Evolutionary conservation across 2,797 vertebrate species (phyloP).

Genomic region (Tamandua tetradactyla): DNA sequence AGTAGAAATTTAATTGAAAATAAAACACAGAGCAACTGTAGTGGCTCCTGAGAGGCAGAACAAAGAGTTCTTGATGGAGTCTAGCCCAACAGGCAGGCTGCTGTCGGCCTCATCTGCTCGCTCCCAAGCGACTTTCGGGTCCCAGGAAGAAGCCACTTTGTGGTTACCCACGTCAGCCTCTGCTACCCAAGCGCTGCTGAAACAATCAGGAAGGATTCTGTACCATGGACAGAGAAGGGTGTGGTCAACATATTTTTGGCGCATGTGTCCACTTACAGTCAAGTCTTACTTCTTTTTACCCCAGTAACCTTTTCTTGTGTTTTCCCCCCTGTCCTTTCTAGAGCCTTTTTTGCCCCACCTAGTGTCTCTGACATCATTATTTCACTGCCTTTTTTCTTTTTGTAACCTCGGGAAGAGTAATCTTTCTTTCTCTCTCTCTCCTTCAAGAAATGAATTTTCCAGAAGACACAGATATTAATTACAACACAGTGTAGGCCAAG

Average conservation of each 20-base stretch:
- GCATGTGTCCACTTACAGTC: background rate
- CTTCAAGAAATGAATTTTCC: constrained; percentile 14
- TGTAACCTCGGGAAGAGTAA: background rate
- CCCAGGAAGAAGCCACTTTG: constrained; percentile 19
- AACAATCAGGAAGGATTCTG: constrained; percentile 77
- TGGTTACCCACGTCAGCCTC: constrained; percentile 55
- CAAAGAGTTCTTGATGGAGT: constrained; percentile 64
- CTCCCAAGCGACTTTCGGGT: background rate
- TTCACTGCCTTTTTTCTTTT: background rate
- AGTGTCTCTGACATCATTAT: background rate
- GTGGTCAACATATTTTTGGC: constrained; percentile 62
- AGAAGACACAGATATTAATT: constrained; percentile 29
- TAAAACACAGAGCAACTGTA: constrained; percentile 75
- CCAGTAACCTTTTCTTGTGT: constrained; percentile 17
- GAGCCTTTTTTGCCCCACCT: background rate
- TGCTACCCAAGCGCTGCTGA: constrained; percentile 67
- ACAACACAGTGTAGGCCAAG: background rate
- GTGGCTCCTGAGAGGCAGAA: constrained; percentile 60
- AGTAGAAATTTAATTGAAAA: constrained; percentile 76
- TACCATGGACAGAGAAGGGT: constrained; percentile 66
- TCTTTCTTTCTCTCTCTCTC: background rate
- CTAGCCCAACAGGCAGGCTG: background rate
- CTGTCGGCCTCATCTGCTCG: background rate
- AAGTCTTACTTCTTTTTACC: background rate
- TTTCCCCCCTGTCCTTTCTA: background rate